phyloP scores from a whole-genome alignment of 2,797 vertebrate genomes.

The Micropoecilia bifurca region DNA sequence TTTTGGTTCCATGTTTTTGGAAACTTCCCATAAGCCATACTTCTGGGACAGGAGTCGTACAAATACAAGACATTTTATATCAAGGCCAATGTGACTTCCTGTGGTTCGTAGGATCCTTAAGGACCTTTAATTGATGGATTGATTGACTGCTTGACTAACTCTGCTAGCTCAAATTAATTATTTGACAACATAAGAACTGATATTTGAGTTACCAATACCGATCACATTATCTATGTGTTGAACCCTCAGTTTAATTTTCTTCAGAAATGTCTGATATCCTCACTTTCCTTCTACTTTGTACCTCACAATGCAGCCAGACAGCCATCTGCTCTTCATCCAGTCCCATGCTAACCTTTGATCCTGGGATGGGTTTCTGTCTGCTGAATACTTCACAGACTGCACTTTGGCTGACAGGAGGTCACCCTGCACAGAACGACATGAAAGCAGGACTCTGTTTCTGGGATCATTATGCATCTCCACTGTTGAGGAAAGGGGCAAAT shows the following conservation, averaged over 20 bases:
- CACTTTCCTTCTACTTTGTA: slow-evolving; percentile 8
- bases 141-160: not conserved
- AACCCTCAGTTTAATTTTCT: not conserved
- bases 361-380: slow-evolving; percentile 6
- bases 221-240: not conserved
- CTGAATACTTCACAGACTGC: slow-evolving; percentile 20
- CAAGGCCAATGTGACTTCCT: not conserved
- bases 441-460: slow-evolving; percentile 16
- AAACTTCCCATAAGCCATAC: too few species aligned
- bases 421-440: not conserved
- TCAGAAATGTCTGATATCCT: not conserved
- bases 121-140: not conserved
- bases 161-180: not conserved
- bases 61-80: too few species aligned
- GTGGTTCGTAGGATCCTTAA: not conserved
- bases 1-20: too few species aligned
- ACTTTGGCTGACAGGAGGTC: slow-evolving; percentile 11
- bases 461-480: slow-evolving; percentile 21
- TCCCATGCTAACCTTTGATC: slow-evolving; percentile 27
- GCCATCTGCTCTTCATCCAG: slow-evolving; percentile 26
- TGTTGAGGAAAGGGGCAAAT: slow-evolving; percentile 18
- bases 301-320: slow-evolving; percentile 8
- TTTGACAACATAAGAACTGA: not conserved
- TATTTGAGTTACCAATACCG: not conserved
- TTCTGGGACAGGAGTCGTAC: too few species aligned